These are phyloP conservation scores for Xerus rutilus DNA, from an alignment of 2,797 vertebrate species.

Conservation along the genomic window DNA sequence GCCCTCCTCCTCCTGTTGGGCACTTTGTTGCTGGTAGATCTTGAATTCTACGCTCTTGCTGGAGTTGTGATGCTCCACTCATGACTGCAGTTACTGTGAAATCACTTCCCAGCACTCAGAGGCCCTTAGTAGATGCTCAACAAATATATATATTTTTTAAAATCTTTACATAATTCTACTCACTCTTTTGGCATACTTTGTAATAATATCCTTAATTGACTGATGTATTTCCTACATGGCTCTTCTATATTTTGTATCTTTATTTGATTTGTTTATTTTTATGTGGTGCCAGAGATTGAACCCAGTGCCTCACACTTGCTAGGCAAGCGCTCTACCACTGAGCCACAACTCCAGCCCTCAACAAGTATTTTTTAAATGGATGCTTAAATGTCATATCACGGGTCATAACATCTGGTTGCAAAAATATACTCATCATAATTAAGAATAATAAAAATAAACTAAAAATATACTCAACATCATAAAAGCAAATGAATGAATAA, in stretches of 20 bases:
- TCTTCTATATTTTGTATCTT: too few relatives aligned
- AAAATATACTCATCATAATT: neutral
- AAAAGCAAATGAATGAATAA: neutral
- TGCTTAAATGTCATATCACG: neutral
- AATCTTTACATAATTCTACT: too few relatives aligned
- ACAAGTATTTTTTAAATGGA: neutral
- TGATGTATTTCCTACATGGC: too few relatives aligned
- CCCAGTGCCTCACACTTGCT: too few relatives aligned
- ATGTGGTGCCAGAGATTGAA: too few relatives aligned
- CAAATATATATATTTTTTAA: too few relatives aligned
- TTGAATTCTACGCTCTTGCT: neutral
- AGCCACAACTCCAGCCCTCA: neutral
- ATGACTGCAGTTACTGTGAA: neutral
- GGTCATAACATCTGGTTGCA: neutral
- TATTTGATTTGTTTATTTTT: too few relatives aligned
- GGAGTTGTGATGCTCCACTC: neutral
- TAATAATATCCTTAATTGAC: too few relatives aligned
- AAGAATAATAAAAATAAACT: neutral
- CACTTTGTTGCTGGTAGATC: rapidly evolving
- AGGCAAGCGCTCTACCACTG: too few relatives aligned
- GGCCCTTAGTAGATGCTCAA: neutral
- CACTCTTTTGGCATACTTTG: too few relatives aligned
- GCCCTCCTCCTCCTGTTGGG: neutral
- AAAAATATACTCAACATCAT: neutral
- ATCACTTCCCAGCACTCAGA: neutral